These are phyloP conservation scores for Xiphophorus maculatus DNA, from an alignment of 2,113 vertebrate genomes.

Conservation along the genomic window DNA sequence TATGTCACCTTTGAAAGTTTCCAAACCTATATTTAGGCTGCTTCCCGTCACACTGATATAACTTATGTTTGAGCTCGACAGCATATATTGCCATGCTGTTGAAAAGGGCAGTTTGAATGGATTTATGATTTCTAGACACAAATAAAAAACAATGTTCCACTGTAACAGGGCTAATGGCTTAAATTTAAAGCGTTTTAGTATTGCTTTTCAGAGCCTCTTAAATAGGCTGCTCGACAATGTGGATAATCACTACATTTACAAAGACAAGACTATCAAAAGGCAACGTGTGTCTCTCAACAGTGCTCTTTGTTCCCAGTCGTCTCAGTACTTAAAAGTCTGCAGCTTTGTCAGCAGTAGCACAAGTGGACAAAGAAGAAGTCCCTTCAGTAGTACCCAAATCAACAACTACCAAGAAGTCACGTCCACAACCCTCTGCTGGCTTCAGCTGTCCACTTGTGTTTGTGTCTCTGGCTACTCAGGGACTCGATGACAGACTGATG, in stretches of 20 bases:
- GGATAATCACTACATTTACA: too few relatives aligned
- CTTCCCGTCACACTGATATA: not conserved
- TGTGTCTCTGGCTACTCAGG: slow-evolving; percentile 62
- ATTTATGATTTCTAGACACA: not conserved
- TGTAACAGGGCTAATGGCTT: not conserved
- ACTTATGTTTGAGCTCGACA: not conserved
- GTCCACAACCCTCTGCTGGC: slow-evolving; percentile 45
- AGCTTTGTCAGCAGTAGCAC: not conserved
- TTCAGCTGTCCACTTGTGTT: slow-evolving; percentile 30
- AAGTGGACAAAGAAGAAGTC: not conserved
- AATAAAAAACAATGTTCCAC: not conserved
- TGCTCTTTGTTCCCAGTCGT: not conserved
- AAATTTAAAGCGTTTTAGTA: not conserved
- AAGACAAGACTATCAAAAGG: not conserved
- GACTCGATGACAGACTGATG: slow-evolving; percentile 78
- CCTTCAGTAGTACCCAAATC: not conserved
- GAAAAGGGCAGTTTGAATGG: not conserved
- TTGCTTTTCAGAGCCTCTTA: not conserved
- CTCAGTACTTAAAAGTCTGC: not conserved
- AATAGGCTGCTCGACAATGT: too few relatives aligned
- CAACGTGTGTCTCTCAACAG: not conserved
- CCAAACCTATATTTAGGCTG: not conserved
- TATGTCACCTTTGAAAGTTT: too few relatives aligned
- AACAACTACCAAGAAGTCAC: slow-evolving; percentile 38
- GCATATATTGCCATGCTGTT: not conserved